Evolutionary conservation across 2,113 vertebrate species (phyloP).

Genomic region (Labeo rohita): DNA sequence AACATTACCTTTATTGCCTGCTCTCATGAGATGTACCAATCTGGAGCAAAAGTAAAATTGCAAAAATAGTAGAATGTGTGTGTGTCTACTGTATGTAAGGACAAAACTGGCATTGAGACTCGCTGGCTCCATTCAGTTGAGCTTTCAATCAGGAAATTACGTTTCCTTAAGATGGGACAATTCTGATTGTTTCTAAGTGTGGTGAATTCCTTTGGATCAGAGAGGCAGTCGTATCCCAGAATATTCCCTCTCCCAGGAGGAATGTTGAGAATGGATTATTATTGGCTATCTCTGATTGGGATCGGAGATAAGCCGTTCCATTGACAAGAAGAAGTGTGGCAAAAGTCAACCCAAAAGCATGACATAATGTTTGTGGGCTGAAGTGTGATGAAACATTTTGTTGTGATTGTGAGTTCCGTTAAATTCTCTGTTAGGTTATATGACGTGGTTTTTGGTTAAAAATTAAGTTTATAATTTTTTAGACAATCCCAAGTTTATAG

Average conservation of each 20-base stretch:
- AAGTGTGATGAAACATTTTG: constrained; percentile 3
- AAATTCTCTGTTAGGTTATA: neutral
- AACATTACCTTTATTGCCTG: neutral
- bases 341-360: constrained; percentile 21
- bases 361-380: constrained; percentile 1
- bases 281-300: constrained; percentile 31
- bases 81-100: neutral
- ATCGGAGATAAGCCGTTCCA: constrained; percentile 25
- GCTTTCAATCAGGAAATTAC: constrained; percentile 67
- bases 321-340: constrained; percentile 14
- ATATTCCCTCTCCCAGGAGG: constrained; percentile 36
- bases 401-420: neutral
- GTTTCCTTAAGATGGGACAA: constrained; percentile 58
- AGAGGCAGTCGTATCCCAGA: constrained; percentile 27
- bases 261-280: constrained; percentile 31
- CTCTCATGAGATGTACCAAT: neutral
- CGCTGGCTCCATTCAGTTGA: constrained; percentile 27
- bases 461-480: neutral
- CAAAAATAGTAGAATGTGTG: constrained; percentile 11
- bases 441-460: neutral
- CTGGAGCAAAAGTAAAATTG: constrained; percentile 18
- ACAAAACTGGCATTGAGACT: constrained; percentile 19
- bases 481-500: neutral
- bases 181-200: constrained; percentile 72
- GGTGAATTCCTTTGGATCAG: constrained; percentile 61